Percentiles rank a stretch among this genome's conserved stretches.
These are phyloP conservation scores for Ochropacha duplaris DNA, from an alignment of 2,888 invertebrate species.

Conservation along the genomic window DNA sequence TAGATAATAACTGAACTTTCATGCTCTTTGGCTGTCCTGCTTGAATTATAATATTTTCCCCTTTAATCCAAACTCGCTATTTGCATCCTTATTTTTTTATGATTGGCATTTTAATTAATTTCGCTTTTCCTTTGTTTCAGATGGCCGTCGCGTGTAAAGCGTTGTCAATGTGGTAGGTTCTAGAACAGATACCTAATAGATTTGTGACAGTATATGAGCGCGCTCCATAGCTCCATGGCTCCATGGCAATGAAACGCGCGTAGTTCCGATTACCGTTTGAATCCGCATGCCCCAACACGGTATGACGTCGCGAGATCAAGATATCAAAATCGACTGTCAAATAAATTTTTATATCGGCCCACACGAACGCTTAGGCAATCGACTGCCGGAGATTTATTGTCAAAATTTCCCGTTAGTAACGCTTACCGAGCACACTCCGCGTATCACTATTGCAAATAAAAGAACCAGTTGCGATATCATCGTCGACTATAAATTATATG, in stretches of 20 bases:
- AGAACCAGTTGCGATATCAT: slow-evolving; percentile 82
- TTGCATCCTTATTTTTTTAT: slow-evolving; percentile 58
- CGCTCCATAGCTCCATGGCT: slow-evolving; percentile 39
- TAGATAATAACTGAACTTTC: not conserved
- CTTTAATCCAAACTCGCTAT: slow-evolving; percentile 31
- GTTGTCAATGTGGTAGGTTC: slow-evolving; percentile 70
- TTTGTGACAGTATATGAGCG: slow-evolving; percentile 39
- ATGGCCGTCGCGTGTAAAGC: slow-evolving; percentile 72
- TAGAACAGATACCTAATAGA: slow-evolving; percentile 31
- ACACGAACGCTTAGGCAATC: slow-evolving; percentile 82
- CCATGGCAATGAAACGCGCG: slow-evolving; percentile 14
- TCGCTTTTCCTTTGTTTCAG: slow-evolving; percentile 84
- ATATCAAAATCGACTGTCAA: slow-evolving; percentile 75
- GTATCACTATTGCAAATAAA: slow-evolving; percentile 83
- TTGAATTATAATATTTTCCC: slow-evolving; percentile 22
- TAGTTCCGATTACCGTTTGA: slow-evolving; percentile 26
- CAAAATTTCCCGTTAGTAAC: slow-evolving; percentile 83
- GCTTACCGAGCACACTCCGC: slow-evolving; percentile 80
- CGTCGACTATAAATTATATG: slow-evolving; percentile 80
- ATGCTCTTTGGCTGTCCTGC: slow-evolving; percentile 25
- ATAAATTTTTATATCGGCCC: slow-evolving; percentile 77
- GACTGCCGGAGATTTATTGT: slow-evolving; percentile 80
- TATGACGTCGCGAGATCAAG: slow-evolving; percentile 71
- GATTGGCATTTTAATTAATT: slow-evolving; percentile 81
- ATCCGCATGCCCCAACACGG: slow-evolving; percentile 40